Conservation (phyloP, 2,888 invertebrate species). For the Torymus aiolomorphi region DNA sequence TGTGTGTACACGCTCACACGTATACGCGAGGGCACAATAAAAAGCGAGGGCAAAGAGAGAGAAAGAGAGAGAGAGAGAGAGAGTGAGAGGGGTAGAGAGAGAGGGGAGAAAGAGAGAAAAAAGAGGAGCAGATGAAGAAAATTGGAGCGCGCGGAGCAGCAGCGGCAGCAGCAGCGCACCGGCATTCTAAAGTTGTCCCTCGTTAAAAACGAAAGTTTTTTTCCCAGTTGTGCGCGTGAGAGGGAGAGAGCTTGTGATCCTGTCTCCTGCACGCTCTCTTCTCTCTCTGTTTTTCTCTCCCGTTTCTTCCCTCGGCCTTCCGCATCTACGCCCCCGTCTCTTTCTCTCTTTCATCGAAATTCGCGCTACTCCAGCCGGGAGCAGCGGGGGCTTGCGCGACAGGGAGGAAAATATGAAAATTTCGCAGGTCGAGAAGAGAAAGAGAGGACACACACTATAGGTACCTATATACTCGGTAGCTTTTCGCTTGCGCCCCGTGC, state of each 20-base stretch:
- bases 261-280: not conserved
- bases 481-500: not conserved
- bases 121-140: conserved; percentile 5
- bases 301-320: not conserved
- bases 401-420: conserved; percentile 32
- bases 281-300: not conserved
- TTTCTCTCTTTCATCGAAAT: conserved; percentile 35
- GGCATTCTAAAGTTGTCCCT: no score
- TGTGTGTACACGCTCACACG: not conserved
- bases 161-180: no score
- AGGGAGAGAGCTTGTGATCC: not conserved
- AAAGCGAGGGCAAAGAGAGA: not conserved
- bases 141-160: conserved; percentile 20
- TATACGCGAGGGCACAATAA: not conserved
- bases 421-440: not conserved
- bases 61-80: not conserved
- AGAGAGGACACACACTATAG: no score
- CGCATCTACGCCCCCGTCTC: conserved; percentile 25
- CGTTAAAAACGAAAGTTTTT: conserved; percentile 18
- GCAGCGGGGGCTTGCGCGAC: no score
- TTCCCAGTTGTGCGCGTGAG: not conserved
- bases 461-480: no score
- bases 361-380: not conserved
- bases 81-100: conserved; percentile 1
- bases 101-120: not conserved